A percentile compares a stretch with the other conserved stretches of the same genome.
Evolutionary conservation across 2,113 vertebrate species (phyloP).

Genomic region (Rhynchomys soricoides): DNA sequence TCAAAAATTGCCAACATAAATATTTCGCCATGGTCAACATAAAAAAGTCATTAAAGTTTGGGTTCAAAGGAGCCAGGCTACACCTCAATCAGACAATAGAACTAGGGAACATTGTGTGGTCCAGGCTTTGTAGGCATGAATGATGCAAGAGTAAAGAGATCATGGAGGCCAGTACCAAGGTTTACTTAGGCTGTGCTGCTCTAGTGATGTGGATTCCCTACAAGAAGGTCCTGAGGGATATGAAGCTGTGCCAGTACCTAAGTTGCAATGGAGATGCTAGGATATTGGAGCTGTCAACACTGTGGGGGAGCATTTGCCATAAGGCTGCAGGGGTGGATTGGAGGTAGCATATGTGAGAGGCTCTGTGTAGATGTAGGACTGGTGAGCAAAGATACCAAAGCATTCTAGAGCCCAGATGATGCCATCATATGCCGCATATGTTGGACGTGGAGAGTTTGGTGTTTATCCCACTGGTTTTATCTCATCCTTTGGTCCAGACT

Average conservation of each 20-base stretch:
- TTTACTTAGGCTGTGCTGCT: too few species aligned
- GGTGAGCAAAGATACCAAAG: neutral
- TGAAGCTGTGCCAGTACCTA: neutral
- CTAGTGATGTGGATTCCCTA: neutral
- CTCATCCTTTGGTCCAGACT: neutral
- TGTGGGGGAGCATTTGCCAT: neutral
- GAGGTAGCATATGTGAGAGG: neutral
- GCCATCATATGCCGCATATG: neutral
- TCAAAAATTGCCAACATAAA: neutral
- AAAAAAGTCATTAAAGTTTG: neutral
- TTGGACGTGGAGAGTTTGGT: neutral
- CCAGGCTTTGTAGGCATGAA: neutral
- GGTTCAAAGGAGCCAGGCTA: neutral
- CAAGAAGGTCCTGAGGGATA: neutral
- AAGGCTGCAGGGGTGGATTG: neutral
- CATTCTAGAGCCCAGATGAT: neutral
- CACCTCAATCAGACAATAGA: neutral
- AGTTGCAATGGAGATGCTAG: neutral
- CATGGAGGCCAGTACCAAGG: neutral
- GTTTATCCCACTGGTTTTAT: neutral
- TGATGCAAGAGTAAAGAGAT: neutral
- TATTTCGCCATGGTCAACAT: neutral
- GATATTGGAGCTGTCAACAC: neutral
- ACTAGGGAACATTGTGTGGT: neutral
- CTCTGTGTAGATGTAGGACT: neutral